Conservation (phyloP, 2,888 invertebrate genomes). For the Leptinotarsa juncta region DNA sequence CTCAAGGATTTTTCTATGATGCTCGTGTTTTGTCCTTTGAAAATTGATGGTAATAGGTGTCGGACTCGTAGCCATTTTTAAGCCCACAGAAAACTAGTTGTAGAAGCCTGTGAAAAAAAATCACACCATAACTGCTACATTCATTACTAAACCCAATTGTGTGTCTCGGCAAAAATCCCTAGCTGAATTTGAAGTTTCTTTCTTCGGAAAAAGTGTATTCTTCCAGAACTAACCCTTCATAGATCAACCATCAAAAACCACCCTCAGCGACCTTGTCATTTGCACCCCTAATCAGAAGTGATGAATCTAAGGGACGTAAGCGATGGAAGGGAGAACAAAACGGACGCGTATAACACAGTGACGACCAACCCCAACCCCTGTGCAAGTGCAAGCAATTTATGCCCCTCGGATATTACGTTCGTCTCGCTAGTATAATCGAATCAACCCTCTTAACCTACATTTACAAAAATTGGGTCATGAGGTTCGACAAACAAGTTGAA, state of each 20-base stretch:
- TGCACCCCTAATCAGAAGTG: conserved; percentile 8
- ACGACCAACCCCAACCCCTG: conserved; percentile 42
- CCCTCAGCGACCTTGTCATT: conserved; percentile 11
- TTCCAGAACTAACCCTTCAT: neutral
- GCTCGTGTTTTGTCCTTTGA: no score
- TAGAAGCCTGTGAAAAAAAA: no score
- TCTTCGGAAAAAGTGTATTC: no score
- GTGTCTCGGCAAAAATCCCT: no score
- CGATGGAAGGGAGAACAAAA: conserved; percentile 22
- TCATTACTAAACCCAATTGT: no score
- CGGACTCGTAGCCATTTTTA: no score
- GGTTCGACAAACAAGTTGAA: neutral
- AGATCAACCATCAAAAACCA: conserved; percentile 2
- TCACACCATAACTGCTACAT: no score
- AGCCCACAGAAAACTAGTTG: no score
- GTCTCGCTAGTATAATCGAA: conserved; percentile 40
- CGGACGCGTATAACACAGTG: conserved; percentile 4
- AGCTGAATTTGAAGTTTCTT: no score
- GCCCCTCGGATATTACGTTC: conserved; percentile 40
- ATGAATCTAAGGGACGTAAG: conserved; percentile 26
- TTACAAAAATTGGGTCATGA: conserved; percentile 36
- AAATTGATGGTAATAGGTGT: no score
- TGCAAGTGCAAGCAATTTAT: conserved; percentile 42
- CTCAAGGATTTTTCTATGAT: no score
- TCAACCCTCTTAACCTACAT: conserved; percentile 41